A percentile compares a stretch with the other conserved stretches of the same genome.
Conservation (phyloP, 2,113 vertebrate species). For the Balaeniceps rex region DNA sequence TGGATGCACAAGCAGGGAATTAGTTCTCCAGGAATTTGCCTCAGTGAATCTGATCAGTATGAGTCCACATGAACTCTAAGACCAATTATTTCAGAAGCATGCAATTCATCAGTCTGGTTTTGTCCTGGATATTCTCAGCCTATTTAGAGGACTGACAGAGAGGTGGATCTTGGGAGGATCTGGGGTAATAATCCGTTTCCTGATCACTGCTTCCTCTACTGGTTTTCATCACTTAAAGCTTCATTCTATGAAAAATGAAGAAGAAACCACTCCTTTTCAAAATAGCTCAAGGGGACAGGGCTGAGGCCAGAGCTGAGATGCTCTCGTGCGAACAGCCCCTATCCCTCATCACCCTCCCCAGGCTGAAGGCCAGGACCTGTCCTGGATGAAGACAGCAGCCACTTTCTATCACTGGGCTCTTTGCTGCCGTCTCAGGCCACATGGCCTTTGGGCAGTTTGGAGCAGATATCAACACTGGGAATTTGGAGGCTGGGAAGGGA, state of each 20-base stretch:
- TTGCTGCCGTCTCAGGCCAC: neutral
- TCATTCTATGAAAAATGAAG: neutral
- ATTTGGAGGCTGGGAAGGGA: neutral
- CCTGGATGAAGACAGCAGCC: neutral
- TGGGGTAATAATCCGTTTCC: neutral
- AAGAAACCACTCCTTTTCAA: neutral
- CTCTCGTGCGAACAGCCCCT: neutral
- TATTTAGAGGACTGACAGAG: neutral
- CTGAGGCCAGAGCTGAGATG: neutral
- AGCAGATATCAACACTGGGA: neutral
- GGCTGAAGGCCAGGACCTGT: neutral
- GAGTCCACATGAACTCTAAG: neutral
- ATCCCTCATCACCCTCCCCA: neutral
- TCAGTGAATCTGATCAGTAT: neutral
- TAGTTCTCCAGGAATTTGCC: neutral
- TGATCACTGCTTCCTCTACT: neutral
- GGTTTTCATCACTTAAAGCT: neutral
- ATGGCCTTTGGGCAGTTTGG: neutral
- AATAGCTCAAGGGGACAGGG: accelerated
- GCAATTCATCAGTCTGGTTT: neutral
- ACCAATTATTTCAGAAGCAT: neutral
- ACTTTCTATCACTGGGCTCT: neutral
- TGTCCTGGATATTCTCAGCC: neutral
- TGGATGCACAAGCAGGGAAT: neutral
- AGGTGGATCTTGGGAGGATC: neutral